Evolutionary conservation across 2,797 vertebrate genomes (phyloP).

Genomic region (Hapalemur alaotrensis): DNA sequence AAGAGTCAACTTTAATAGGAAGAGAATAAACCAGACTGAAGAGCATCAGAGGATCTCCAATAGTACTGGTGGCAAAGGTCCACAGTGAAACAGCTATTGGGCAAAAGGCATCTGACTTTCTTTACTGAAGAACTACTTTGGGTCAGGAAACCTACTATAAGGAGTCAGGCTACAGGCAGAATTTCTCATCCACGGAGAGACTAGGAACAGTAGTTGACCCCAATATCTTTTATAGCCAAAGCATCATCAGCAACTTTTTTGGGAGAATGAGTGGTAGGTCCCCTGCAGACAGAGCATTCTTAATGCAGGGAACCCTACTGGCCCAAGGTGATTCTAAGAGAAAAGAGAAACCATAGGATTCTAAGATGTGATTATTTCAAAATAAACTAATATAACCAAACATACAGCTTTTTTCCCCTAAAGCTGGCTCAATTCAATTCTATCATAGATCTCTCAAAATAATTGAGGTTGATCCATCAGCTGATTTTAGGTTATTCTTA

Average conservation of each 20-base stretch:
- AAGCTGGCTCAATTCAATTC: background rate
- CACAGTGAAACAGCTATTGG: background rate
- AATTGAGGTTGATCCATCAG: background rate
- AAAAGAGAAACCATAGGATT: background rate
- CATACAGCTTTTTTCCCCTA: background rate
- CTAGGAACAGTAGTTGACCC: background rate
- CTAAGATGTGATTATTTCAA: background rate
- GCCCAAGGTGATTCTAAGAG: background rate
- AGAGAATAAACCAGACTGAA: background rate
- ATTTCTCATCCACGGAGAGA: background rate
- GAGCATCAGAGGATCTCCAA: background rate
- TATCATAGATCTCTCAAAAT: background rate
- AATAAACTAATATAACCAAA: background rate
- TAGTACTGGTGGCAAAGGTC: background rate
- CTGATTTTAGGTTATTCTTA: slow-evolving; percentile 12
- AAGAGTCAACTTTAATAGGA: background rate
- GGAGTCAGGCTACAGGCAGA: background rate
- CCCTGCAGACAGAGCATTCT: background rate
- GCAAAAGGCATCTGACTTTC: background rate
- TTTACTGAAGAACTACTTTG: background rate
- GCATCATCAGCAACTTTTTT: background rate
- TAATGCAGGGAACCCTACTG: background rate
- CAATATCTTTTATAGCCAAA: background rate
- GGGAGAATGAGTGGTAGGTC: background rate
- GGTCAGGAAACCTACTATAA: background rate